These are phyloP conservation scores for Alectoris magna DNA, from an alignment of 2,797 vertebrate species.

Conservation along the genomic window DNA sequence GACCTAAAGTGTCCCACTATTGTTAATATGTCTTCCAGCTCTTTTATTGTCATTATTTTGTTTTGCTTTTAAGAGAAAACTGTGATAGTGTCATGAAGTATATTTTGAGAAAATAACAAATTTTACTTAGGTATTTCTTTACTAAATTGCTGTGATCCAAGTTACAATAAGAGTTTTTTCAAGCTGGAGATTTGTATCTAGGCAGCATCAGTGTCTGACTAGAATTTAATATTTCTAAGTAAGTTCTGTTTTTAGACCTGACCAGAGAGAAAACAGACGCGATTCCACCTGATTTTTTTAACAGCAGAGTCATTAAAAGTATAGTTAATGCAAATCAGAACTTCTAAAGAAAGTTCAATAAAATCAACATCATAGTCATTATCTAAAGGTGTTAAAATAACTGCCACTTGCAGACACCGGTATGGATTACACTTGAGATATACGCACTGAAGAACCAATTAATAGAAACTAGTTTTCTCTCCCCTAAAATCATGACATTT, in stretches of 20 bases:
- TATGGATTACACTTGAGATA: slow-evolving; percentile 51
- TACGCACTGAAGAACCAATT: slow-evolving; percentile 53
- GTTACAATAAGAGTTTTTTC: too few relatives aligned
- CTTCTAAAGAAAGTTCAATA: slow-evolving; percentile 4
- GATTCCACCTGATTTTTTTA: background rate
- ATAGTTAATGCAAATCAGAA: background rate
- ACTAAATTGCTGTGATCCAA: background rate
- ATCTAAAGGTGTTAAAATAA: slow-evolving; percentile 37
- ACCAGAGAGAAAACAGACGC: background rate
- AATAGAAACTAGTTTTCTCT: slow-evolving; percentile 71
- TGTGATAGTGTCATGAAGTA: background rate
- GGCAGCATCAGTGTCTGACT: background rate
- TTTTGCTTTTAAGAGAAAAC: background rate
- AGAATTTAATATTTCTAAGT: background rate
- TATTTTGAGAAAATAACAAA: background rate
- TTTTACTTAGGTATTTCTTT: background rate
- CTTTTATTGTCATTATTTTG: background rate
- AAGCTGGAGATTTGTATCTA: background rate
- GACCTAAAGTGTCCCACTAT: background rate
- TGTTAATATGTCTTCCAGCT: background rate
- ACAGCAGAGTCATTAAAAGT: background rate
- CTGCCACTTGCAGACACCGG: slow-evolving; percentile 27
- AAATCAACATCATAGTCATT: slow-evolving; percentile 43
- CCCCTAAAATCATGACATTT: slow-evolving; percentile 67
- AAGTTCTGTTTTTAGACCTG: background rate